Evolutionary conservation across 30 jellyfish, hydroid and myxozoan genomes (phyloP).

Genomic region (Aurelia sp.): DNA sequence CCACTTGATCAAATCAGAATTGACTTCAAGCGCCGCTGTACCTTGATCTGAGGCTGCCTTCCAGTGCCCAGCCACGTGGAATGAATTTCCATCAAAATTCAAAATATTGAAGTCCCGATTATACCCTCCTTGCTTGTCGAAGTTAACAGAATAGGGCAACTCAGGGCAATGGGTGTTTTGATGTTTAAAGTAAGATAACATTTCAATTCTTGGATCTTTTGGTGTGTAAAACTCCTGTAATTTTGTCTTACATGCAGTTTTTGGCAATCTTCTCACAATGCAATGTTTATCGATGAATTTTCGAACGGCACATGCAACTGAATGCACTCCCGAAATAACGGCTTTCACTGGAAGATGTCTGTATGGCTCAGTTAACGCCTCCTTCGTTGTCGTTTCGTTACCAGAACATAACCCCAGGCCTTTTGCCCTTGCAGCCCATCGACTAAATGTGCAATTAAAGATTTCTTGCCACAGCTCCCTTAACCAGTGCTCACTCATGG

Average conservation of each 20-base stretch:
- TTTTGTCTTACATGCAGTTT: constrained; percentile 15
- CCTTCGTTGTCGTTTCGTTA: background rate
- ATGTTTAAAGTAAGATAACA: background rate
- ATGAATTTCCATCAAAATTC: constrained; percentile 12
- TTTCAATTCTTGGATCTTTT: constrained; percentile 19
- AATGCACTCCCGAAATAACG: constrained; percentile 25
- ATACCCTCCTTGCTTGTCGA: constrained; percentile 4
- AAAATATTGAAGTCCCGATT: background rate
- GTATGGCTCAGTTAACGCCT: background rate
- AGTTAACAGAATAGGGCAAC: constrained; percentile 13
- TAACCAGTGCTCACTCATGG: constrained; percentile 1
- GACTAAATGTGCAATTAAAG: constrained; percentile 18
- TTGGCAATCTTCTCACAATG: background rate
- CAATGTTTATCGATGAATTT: constrained; percentile 20
- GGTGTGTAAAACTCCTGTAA: background rate
- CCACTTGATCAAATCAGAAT: constrained; percentile 1
- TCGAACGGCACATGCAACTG: constrained; percentile 43
- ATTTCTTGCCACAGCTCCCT: background rate
- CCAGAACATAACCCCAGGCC: background rate
- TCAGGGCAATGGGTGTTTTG: background rate
- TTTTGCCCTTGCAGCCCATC: background rate
- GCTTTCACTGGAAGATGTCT: background rate
- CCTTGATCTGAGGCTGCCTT: background rate
- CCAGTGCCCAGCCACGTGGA: background rate
- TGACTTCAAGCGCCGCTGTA: too few species aligned